Evolutionary conservation across 2,888 invertebrate species (phyloP), one percentile per base, ranked within the genome.

Genomic region (Caenorhabditis afra): DNA sequence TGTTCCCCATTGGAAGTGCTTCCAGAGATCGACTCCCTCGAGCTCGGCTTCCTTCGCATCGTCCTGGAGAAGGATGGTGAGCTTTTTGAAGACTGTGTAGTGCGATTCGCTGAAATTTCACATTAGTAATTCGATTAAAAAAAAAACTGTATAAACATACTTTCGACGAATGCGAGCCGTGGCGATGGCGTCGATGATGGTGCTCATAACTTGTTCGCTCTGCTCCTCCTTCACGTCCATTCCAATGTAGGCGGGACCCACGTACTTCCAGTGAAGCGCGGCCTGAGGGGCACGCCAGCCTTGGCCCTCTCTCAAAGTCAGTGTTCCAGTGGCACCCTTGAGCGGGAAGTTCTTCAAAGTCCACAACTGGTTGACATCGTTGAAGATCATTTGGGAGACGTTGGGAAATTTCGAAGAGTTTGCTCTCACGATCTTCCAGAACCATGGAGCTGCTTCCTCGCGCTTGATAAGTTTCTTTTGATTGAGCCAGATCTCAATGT

Each of bases 181-280:
- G 8, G 29, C 29, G 29, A 52, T 52, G 1, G 52, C 52, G n/a
- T 52, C 23, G 14, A 29, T 23, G n/a, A 52, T 23, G 3, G 52
- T 29, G 1, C 3, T 14, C 1, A 52, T 1, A 1, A 49, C 8
- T 22, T 20, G 11, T 1, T 7, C 20, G 10, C 20, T 3, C 20
- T 49, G 49, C 96, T 96, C 0, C 95, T 87, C 4, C 7, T 7
- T 7, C 29, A 7, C 29, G 7, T 29, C 7, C 29, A 7, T 3
- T 3, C 29, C 29, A 3, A 29, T 5, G 7, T 29, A 29, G 29
- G 7, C 29, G 3, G 7, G 29, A 5, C 7, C 7, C 29, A 7
- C 29, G 29, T 29, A 29, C 29, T 29, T 29, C 29, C 29, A 29
- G 7, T 29, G 29, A 29, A 29, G 29, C 7, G 3, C 29, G 29